Percentiles rank a stretch among this genome's conserved stretches.
Evolutionary conservation across 2,113 vertebrate species (phyloP).

Genomic region (Crotalus tigris): DNA sequence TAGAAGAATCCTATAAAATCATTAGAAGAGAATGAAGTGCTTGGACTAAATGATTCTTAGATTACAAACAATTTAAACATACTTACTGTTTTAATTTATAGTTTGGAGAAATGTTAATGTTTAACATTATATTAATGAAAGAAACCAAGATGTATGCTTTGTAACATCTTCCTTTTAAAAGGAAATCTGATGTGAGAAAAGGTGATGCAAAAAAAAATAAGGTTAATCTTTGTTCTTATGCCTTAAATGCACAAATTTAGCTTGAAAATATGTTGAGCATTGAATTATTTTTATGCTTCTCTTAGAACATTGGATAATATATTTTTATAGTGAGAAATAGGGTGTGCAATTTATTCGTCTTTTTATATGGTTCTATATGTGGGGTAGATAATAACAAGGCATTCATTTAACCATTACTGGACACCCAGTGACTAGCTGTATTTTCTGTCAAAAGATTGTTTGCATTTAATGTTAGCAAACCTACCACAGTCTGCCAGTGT

Average conservation of each 20-base stretch:
- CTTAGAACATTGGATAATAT: conserved; percentile 56
- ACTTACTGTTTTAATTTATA: conserved; percentile 31
- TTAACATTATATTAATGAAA: conserved; percentile 50
- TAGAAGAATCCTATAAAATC: conserved; percentile 8
- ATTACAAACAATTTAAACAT: conserved; percentile 42
- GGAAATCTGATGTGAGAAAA: conserved; percentile 55
- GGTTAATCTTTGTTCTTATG: conserved; percentile 55
- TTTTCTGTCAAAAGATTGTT: conserved; percentile 91
- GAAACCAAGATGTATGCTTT: conserved; percentile 5
- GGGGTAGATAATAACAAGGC: conserved; percentile 83
- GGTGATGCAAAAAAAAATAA: conserved; percentile 47
- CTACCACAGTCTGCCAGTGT: conserved; percentile 84
- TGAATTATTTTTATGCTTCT: conserved; percentile 60
- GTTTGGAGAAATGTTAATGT: conserved; percentile 38
- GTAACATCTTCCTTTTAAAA: conserved; percentile 34
- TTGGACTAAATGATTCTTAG: conserved; percentile 25
- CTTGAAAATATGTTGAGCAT: conserved; percentile 48
- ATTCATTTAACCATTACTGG: conserved; percentile 88
- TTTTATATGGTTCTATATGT: conserved; percentile 85
- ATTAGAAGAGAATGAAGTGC: conserved; percentile 3
- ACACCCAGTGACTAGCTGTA: conserved; percentile 86
- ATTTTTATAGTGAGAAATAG: conserved; percentile 65
- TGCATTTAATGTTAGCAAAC: conserved; percentile 89
- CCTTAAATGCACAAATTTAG: conserved; percentile 59
- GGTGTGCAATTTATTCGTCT: conserved; percentile 72